Conservation (phyloP, 1,140 invertebrate species). For the Calliphora vicina region DNA sequence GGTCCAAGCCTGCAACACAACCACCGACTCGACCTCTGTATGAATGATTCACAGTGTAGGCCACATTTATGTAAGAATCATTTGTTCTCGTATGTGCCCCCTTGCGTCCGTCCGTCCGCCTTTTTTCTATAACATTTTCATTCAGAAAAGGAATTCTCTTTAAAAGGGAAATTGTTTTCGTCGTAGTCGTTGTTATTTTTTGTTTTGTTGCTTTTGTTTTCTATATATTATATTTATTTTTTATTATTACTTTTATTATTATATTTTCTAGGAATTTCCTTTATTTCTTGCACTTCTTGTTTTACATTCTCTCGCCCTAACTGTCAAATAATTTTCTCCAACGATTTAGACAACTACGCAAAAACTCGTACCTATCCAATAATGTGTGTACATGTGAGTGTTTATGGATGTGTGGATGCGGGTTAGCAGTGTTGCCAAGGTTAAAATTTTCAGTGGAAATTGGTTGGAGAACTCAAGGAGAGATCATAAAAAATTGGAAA, state of each 20-base stretch:
- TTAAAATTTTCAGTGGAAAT: background rate
- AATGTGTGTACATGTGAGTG: no score
- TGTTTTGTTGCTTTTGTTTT: no score
- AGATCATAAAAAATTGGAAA: no score
- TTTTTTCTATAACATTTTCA: background rate
- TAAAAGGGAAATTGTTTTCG: constrained; percentile 34
- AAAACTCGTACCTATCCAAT: no score
- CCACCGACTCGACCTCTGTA: background rate
- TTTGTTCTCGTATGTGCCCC: background rate
- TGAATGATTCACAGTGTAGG: background rate
- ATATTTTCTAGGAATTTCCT: constrained; percentile 18
- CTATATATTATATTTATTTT: background rate
- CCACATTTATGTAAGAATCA: background rate
- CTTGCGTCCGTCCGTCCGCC: no score
- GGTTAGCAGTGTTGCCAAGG: background rate
- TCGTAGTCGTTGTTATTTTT: background rate
- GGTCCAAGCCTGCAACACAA: background rate
- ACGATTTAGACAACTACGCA: background rate
- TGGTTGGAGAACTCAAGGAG: background rate
- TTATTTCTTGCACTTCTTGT: background rate
- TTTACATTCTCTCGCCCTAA: background rate
- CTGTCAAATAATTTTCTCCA: background rate
- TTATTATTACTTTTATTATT: background rate
- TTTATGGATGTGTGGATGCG: background rate
- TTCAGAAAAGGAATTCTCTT: background rate